Conservation (phyloP, 2,797 vertebrate genomes). For the Coendou prehensilis region DNA sequence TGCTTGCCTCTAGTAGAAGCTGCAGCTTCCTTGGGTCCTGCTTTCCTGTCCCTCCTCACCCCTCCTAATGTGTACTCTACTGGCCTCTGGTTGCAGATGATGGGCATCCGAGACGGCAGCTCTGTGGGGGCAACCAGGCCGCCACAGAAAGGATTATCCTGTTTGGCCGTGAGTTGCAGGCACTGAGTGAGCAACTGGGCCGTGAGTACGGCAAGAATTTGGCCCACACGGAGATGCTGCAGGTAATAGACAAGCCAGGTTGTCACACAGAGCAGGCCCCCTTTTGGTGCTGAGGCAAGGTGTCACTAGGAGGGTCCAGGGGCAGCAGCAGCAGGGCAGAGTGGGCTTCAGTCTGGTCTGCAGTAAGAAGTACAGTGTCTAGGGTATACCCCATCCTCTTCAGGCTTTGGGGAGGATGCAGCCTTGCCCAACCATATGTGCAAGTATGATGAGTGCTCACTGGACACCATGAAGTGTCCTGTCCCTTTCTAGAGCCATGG, state of each 20-base stretch:
- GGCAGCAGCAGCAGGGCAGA: background rate
- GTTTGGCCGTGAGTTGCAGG: slow-evolving; percentile 97
- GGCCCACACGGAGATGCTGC: slow-evolving; percentile 97
- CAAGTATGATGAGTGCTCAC: background rate
- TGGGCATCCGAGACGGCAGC: slow-evolving; percentile 94
- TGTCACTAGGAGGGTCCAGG: slow-evolving; percentile 19
- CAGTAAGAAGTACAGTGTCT: background rate
- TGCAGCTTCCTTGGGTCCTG: background rate
- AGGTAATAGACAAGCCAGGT: slow-evolving; percentile 89
- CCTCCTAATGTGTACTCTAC: slow-evolving; percentile 58
- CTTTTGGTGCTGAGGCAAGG: background rate
- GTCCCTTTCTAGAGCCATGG: background rate
- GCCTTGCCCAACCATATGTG: background rate
- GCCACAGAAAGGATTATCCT: slow-evolving; percentile 99
- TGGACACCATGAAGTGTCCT: background rate
- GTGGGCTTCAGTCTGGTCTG: background rate
- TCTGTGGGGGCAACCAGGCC: slow-evolving; percentile 97
- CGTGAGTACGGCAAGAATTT: slow-evolving; percentile 97
- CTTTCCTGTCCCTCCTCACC: slow-evolving; percentile 36
- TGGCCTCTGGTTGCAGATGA: slow-evolving; percentile 90
- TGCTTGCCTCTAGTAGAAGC: slow-evolving; percentile 47
- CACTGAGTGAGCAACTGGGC: slow-evolving; percentile 96
- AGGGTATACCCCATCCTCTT: background rate
- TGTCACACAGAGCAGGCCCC: background rate
- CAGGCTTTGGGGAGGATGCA: background rate